phyloP scores from a whole-genome alignment of 1,140 invertebrate species.

The Heterodera carotae region DNA sequence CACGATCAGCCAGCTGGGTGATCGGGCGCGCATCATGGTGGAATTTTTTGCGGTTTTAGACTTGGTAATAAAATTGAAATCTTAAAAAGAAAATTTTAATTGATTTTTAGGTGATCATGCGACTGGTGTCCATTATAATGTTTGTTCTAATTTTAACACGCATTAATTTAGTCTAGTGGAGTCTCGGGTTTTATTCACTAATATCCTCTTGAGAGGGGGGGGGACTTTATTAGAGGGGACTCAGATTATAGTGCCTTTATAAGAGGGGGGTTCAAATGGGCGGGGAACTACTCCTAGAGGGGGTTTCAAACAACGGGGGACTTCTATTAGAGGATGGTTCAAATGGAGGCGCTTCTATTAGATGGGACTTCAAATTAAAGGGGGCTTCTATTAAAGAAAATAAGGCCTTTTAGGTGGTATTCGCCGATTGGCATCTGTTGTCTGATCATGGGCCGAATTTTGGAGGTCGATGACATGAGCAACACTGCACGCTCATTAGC shows the following conservation, averaged over 20 bases:
- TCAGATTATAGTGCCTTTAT: too few relatives aligned
- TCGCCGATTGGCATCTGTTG: conserved; percentile 89
- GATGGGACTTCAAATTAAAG: too few relatives aligned
- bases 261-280: too few relatives aligned
- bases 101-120: conserved; percentile 65
- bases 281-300: too few relatives aligned
- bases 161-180: too few relatives aligned
- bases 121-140: conserved; percentile 79
- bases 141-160: conserved; percentile 71
- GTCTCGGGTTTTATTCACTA: too few relatives aligned
- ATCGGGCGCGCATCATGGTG: conserved; percentile 67
- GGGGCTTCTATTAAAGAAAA: too few relatives aligned
- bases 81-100: neutral
- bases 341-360: too few relatives aligned
- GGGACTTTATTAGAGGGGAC: too few relatives aligned
- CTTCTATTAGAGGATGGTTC: too few relatives aligned
- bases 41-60: conserved; percentile 69
- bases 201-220: too few relatives aligned
- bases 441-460: conserved; percentile 82
- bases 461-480: conserved; percentile 79
- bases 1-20: conserved; percentile 67
- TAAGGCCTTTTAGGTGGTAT: conserved; percentile 69
- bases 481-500: conserved; percentile 82
- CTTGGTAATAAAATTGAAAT: conserved; percentile 65
- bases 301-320: too few relatives aligned